Evolutionary conservation across 2,888 invertebrate genomes (phyloP).

Genomic region (Phania funesta): DNA sequence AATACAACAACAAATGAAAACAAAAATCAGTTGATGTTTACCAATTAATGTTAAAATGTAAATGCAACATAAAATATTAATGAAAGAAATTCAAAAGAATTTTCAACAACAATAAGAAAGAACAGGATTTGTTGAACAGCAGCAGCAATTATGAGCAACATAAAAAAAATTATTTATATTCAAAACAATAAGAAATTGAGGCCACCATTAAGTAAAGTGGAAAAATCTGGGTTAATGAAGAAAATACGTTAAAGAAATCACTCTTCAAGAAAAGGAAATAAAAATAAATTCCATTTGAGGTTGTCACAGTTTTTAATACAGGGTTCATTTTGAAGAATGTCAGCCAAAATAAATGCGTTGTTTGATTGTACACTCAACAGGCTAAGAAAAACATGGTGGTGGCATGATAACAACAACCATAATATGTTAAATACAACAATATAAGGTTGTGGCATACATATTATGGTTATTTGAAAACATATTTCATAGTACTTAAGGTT

Average conservation of each 20-base stretch:
- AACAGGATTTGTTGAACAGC: slow-evolving; percentile 16
- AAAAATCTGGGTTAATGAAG: slow-evolving; percentile 28
- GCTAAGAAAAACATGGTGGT: too few relatives aligned
- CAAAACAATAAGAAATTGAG: slow-evolving; percentile 40
- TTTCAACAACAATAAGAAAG: background rate
- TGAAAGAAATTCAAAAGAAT: slow-evolving; percentile 30
- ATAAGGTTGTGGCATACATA: too few relatives aligned
- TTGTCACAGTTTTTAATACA: too few relatives aligned
- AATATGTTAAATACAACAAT: too few relatives aligned
- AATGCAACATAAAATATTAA: slow-evolving; percentile 23
- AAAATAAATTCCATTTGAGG: too few relatives aligned
- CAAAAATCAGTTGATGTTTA: background rate
- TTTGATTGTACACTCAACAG: too few relatives aligned
- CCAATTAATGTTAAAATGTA: slow-evolving; percentile 40
- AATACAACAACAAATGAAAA: background rate
- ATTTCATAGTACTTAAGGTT: too few relatives aligned
- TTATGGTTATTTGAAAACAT: too few relatives aligned
- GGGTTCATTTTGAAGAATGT: too few relatives aligned
- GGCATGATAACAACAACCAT: too few relatives aligned
- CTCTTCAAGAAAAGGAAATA: background rate
- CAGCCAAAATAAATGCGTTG: too few relatives aligned
- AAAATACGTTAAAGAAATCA: slow-evolving; percentile 16
- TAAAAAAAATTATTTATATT: background rate
- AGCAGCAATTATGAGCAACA: background rate
- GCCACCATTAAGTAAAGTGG: slow-evolving; percentile 10